Evolutionary conservation across 2,797 vertebrate species (phyloP), one percentile per base, ranked within the genome.

Genomic region (Mormyrops attenuatus): DNA sequence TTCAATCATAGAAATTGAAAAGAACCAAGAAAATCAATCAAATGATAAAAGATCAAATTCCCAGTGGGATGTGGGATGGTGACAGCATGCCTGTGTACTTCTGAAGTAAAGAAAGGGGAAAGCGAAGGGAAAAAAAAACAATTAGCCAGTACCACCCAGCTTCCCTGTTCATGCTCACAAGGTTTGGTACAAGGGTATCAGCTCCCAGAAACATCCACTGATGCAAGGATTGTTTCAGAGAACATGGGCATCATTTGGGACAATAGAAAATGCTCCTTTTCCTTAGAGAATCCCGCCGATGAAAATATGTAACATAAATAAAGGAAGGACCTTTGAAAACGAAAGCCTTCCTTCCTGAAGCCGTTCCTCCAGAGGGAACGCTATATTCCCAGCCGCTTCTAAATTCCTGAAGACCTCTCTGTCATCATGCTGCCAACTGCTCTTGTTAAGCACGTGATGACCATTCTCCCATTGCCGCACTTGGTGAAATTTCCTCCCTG

Each of bases 241-340:
- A 95, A 92, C 91, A 93, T 94, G 93, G 93, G 92, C 93, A 94
- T 93, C 93, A 93, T 94, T 89, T 57, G 91, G 91, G 93, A 91
- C 92, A 92, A 93, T 93, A 94, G 92, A 91, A 92, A 92, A 91
- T 92, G 91, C 92, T 92, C 90, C 90, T 90, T 84, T 91, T 95
- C 90, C 93, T 94, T 95, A 96, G 95, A 96, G 96, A 95, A 93
- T 92, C 92, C 92, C 88, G 92, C 94, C 87, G 95, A 95, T 96
- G 96, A 96, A 96, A 96, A 96, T 95, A 94, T 95, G 95, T 95
- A 96, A 96, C 96, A 96, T 96, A 97, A 97, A 97, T 96, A 96
- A 96, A 96, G 95, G 92, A 94, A 93, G 73, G 93, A 91, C 93
- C 95, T 96, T 96, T 96, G 95, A 96, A 96, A 96, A 95, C 92